These are phyloP conservation scores for Agrotis clavis DNA, from an alignment of 2,888 invertebrate genomes.

Conservation along the genomic window DNA sequence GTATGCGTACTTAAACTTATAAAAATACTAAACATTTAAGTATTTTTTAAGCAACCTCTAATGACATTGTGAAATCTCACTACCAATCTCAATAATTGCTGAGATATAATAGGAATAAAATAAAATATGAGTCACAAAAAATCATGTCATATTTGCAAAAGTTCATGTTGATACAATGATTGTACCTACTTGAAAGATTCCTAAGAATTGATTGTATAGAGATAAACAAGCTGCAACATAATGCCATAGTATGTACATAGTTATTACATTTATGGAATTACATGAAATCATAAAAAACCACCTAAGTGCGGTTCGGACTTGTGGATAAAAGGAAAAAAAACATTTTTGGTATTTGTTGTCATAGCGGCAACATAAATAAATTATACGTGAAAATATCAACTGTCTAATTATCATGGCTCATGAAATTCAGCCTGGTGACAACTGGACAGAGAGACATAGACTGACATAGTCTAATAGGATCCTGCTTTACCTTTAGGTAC, in stretches of 20 bases:
- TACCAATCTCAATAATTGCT: background rate
- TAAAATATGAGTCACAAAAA: constrained; percentile 3
- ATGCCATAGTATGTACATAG: background rate
- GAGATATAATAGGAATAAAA: background rate
- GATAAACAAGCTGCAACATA: background rate
- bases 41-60: background rate
- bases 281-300: background rate
- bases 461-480: no score
- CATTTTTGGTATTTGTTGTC: no score
- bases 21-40: background rate
- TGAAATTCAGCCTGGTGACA: no score
- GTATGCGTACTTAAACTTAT: no score
- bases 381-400: no score
- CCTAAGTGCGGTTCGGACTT: no score
- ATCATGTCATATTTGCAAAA: background rate
- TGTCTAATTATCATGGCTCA: no score
- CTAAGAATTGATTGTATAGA: background rate
- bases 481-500: no score
- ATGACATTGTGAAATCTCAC: background rate
- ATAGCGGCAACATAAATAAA: no score
- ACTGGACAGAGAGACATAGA: no score
- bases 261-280: background rate
- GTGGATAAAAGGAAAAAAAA: no score
- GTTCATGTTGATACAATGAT: background rate
- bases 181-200: background rate